These are phyloP conservation scores for Australoheros scitulus DNA, from an alignment of 2,113 vertebrate species.

Conservation along the genomic window DNA sequence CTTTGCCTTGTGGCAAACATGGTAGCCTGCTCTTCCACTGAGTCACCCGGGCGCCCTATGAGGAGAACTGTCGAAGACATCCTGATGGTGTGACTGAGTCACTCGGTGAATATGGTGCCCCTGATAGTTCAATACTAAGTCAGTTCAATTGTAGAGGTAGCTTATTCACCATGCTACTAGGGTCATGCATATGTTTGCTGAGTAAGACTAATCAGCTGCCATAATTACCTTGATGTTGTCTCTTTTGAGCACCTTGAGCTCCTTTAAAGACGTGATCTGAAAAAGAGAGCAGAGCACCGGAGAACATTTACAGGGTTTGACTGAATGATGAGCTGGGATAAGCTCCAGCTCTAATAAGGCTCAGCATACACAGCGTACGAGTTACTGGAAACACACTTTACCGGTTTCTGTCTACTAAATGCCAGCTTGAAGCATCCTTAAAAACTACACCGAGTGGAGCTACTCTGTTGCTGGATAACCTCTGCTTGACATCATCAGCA, in stretches of 20 bases:
- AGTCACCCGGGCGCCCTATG: too few species aligned
- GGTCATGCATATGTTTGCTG: not conserved
- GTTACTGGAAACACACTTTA: not conserved
- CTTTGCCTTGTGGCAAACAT: too few species aligned
- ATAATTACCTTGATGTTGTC: conserved; percentile 86
- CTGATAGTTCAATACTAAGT: too few species aligned
- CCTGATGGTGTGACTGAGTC: too few species aligned
- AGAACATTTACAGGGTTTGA: not conserved
- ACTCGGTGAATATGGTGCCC: too few species aligned
- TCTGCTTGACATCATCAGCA: not conserved
- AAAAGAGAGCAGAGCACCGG: not conserved
- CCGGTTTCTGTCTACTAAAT: not conserved
- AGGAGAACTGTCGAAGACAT: too few species aligned
- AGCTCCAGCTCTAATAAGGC: not conserved
- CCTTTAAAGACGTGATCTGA: conserved; percentile 75
- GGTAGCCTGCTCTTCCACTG: too few species aligned
- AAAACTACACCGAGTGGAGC: not conserved
- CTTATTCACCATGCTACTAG: not conserved
- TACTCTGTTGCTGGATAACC: not conserved
- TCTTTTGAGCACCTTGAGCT: conserved; percentile 78
- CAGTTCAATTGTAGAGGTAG: not conserved
- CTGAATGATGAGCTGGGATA: not conserved
- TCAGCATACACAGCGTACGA: not conserved
- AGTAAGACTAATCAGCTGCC: not conserved
- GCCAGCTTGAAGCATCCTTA: not conserved